Evolutionary conservation across 1,140 invertebrate genomes (phyloP).

Genomic region (Archivesica marissinica): DNA sequence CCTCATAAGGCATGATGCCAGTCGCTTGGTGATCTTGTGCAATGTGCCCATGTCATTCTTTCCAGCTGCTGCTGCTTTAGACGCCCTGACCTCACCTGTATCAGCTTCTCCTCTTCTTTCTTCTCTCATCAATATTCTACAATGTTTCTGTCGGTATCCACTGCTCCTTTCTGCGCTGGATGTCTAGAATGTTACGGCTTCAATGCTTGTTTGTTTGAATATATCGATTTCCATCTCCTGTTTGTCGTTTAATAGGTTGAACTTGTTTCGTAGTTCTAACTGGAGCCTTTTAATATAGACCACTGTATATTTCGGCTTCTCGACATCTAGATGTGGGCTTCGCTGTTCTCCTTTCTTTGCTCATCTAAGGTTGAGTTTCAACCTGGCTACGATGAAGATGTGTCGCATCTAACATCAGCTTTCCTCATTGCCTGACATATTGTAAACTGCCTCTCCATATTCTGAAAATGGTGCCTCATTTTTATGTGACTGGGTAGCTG

Average conservation of each 20-base stretch:
- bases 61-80: constrained; percentile 41
- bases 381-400: constrained; percentile 38
- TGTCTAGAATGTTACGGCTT: not conserved
- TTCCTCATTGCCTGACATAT: constrained; percentile 53
- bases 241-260: too few relatives aligned
- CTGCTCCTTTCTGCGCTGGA: not conserved
- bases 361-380: constrained; percentile 46
- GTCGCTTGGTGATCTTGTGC: constrained; percentile 26
- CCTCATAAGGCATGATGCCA: too few relatives aligned
- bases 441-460: constrained; percentile 27
- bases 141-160: not conserved
- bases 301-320: not conserved
- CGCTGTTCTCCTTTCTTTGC: not conserved
- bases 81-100: constrained; percentile 28
- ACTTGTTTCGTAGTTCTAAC: too few relatives aligned
- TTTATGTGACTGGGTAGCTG: too few relatives aligned
- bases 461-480: constrained; percentile 50
- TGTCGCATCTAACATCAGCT: constrained; percentile 70
- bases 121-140: constrained; percentile 32
- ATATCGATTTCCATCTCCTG: not conserved
- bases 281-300: too few relatives aligned
- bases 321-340: not conserved
- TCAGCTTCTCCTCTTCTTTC: constrained; percentile 1
- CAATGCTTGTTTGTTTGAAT: not conserved
- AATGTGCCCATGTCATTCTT: constrained; percentile 21